A percentile compares a stretch with the other conserved stretches of the same genome.
phyloP scores from a whole-genome alignment of 2,888 invertebrate species.

The Hirudinaria manillensis region DNA sequence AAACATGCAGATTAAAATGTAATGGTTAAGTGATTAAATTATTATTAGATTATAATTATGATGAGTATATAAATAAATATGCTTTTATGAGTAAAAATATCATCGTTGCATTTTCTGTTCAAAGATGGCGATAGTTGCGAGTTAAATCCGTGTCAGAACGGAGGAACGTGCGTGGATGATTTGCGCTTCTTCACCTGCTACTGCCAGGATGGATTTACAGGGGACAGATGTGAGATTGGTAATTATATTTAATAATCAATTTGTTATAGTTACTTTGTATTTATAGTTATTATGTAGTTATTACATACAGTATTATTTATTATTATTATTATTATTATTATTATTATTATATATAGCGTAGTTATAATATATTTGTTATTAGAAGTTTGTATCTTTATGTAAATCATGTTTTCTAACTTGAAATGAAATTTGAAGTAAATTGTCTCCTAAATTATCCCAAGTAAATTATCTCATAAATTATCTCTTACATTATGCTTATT shows the following conservation, averaged over 20 bases:
- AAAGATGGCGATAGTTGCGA: slow-evolving; percentile 38
- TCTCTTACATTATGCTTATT: no score
- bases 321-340: not conserved
- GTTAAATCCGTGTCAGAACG: slow-evolving; percentile 42
- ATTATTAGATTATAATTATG: not conserved
- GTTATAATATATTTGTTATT: not conserved
- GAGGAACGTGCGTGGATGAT: slow-evolving; percentile 37
- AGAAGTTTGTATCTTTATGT: not conserved
- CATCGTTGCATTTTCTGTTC: not conserved
- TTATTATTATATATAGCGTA: not conserved
- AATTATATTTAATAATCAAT: not conserved
- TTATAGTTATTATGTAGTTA: not conserved
- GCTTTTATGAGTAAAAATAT: not conserved
- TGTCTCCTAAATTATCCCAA: no score
- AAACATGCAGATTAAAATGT: no score
- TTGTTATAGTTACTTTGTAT: not conserved
- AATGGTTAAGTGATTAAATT: no score
- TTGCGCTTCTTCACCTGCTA: slow-evolving; percentile 28
- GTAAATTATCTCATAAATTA: no score
- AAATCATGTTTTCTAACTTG: not conserved
- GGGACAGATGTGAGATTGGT: slow-evolving; percentile 35
- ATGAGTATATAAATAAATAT: not conserved
- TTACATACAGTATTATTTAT: not conserved
- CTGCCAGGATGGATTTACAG: slow-evolving; percentile 33
- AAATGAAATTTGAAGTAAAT: no score